Conservation (phyloP, 2,113 vertebrate genomes). For the Orientallactaga bullata region DNA sequence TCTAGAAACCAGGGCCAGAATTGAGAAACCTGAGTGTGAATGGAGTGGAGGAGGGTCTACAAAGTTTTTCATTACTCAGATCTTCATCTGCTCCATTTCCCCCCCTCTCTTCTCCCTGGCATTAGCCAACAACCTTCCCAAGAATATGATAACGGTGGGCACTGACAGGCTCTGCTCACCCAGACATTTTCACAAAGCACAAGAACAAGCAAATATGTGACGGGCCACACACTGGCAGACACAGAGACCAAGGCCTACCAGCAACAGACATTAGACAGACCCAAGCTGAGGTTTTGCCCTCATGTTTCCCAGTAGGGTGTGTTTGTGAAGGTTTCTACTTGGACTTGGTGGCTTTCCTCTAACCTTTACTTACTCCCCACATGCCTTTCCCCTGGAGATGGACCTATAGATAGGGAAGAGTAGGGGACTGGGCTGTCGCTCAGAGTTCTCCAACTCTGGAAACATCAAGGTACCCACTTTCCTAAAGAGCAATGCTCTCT, state of each 20-base stretch:
- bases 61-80: slow-evolving; percentile 69
- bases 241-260: slow-evolving; percentile 69
- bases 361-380: neutral
- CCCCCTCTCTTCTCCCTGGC: slow-evolving; percentile 33
- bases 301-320: slow-evolving; percentile 54
- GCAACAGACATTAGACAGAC: slow-evolving; percentile 53
- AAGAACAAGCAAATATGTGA: slow-evolving; percentile 56
- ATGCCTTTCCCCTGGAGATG: slow-evolving; percentile 13
- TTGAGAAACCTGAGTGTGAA: neutral
- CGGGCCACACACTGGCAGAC: slow-evolving; percentile 52
- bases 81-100: neutral
- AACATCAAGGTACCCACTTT: slow-evolving; percentile 19
- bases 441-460: slow-evolving; percentile 68
- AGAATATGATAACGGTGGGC: slow-evolving; percentile 55
- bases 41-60: slow-evolving; percentile 33
- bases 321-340: slow-evolving; percentile 59
- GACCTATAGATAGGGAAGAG: neutral
- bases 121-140: slow-evolving; percentile 64
- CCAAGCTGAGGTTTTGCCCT: slow-evolving; percentile 62
- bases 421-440: neutral
- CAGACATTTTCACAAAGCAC: slow-evolving; percentile 52
- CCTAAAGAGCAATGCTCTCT: slow-evolving; percentile 32
- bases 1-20: slow-evolving; percentile 37
- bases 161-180: slow-evolving; percentile 45
- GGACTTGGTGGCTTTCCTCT: slow-evolving; percentile 73